phyloP scores from a whole-genome alignment of 2,113 vertebrate genomes.

The Campylomormyrus numenius region DNA sequence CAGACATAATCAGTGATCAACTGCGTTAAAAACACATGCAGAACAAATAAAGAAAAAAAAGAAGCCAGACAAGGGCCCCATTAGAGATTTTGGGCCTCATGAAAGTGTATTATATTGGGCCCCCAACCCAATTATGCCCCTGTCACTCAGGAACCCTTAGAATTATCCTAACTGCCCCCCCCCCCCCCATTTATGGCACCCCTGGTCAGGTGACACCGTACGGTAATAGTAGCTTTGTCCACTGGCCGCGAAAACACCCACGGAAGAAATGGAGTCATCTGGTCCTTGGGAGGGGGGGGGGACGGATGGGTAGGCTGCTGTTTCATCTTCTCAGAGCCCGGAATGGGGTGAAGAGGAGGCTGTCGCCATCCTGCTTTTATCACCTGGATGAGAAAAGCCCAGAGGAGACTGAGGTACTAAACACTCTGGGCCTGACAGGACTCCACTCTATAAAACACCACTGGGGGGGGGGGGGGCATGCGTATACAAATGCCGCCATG shows the following conservation, averaged over 20 bases:
- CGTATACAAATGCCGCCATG: not conserved
- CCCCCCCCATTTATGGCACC: not conserved
- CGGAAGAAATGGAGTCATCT: not conserved
- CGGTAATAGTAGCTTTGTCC: not conserved
- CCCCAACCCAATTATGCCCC: not conserved
- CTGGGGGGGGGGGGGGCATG: not conserved
- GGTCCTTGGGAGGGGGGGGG: not conserved
- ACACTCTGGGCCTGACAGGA: conserved; percentile 1
- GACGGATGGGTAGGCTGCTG: not conserved
- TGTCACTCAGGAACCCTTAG: too few species aligned
- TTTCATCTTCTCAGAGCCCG: conserved; percentile 7
- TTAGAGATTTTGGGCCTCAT: not conserved
- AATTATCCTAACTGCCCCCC: too few species aligned
- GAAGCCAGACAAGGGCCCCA: not conserved
- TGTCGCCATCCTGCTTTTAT: not conserved
- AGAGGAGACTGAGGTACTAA: not conserved
- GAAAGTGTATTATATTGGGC: not conserved
- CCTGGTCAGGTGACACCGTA: not conserved
- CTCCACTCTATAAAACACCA: conserved; percentile 11
- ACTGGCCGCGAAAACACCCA: not conserved
- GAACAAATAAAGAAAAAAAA: not conserved
- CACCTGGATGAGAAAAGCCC: conserved; percentile 4
- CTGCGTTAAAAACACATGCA: not conserved
- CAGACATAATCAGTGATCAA: not conserved
- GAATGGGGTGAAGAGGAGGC: not conserved